Conservation (phyloP, 64 coral and sea anemone species). For the Hydrozoanthus tunicans region DNA sequence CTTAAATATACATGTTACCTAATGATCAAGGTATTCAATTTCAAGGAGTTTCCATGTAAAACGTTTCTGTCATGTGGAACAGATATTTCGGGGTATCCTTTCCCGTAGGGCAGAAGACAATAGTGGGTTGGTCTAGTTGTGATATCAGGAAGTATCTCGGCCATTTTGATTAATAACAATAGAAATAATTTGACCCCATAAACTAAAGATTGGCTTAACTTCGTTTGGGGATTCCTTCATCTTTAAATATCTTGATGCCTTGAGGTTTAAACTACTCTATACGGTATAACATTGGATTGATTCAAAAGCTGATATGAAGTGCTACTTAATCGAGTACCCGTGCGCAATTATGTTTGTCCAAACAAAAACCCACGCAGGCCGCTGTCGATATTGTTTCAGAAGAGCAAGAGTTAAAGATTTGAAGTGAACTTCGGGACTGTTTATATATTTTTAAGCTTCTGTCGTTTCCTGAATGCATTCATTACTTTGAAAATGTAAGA, state of each 20-base stretch:
- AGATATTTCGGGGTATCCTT: background rate
- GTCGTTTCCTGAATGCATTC: background rate
- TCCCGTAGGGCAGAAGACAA: conserved; percentile 15
- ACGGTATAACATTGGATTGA: background rate
- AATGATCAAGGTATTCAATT: conserved; percentile 17
- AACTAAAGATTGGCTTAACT: background rate
- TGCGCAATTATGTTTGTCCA: no score
- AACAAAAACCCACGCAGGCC: no score
- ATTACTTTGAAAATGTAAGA: background rate
- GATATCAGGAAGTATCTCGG: conserved; percentile 14
- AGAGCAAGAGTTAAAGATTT: background rate
- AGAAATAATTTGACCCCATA: background rate
- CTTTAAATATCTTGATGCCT: conserved; percentile 3
- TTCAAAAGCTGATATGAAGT: background rate
- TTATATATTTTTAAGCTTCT: background rate
- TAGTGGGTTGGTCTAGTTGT: conserved; percentile 5
- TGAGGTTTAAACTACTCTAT: background rate
- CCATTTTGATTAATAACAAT: background rate
- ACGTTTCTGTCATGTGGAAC: conserved; percentile 14
- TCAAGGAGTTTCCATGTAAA: conserved; percentile 6
- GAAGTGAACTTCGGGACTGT: background rate
- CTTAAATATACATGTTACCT: conserved; percentile 48
- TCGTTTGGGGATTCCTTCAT: conserved; percentile 40
- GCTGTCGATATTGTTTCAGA: background rate
- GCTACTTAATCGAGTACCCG: no score